Percentiles rank a stretch among this genome's conserved stretches.
These are phyloP conservation scores for Oscheius sp. DNA, from an alignment of 2,888 invertebrate species.

Conservation along the genomic window DNA sequence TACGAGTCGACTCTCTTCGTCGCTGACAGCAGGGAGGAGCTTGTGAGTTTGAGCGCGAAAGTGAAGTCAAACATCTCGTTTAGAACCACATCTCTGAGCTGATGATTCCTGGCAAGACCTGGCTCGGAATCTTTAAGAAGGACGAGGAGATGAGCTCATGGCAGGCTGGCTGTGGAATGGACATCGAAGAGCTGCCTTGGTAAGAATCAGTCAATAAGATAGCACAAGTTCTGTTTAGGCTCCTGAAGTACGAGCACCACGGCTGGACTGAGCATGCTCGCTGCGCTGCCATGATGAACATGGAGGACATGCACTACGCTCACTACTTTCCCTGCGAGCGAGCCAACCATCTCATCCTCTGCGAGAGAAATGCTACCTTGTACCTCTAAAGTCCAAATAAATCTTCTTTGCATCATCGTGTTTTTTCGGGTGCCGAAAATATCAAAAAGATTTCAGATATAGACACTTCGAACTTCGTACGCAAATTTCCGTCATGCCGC, in stretches of 20 bases:
- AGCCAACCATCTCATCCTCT: conserved; percentile 10
- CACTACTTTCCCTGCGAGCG: conserved; percentile 5
- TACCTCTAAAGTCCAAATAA: neutral
- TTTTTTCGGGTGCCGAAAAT: no score
- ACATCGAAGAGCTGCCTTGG: conserved; percentile 16
- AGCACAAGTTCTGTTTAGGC: neutral
- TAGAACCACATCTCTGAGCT: neutral
- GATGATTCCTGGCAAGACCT: neutral
- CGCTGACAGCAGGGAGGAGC: neutral
- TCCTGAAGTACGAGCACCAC: conserved; percentile 7
- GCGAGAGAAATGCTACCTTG: conserved; percentile 26
- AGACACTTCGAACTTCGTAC: no score
- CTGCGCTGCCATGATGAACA: neutral
- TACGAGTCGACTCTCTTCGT: conserved; percentile 25
- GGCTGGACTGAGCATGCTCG: conserved; percentile 16
- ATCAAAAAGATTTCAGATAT: no score
- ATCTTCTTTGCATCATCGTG: no score
- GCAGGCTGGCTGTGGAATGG: conserved; percentile 25
- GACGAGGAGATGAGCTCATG: conserved; percentile 12
- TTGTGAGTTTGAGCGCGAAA: neutral
- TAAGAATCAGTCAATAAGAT: neutral
- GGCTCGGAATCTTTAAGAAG: conserved; percentile 17
- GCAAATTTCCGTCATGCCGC: no score
- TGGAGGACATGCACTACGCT: neutral
- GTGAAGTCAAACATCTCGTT: neutral